Percentiles rank a stretch among this genome's conserved stretches.
Evolutionary conservation across 1,140 invertebrate species (phyloP).

Genomic region (Drosophila bifasciata): DNA sequence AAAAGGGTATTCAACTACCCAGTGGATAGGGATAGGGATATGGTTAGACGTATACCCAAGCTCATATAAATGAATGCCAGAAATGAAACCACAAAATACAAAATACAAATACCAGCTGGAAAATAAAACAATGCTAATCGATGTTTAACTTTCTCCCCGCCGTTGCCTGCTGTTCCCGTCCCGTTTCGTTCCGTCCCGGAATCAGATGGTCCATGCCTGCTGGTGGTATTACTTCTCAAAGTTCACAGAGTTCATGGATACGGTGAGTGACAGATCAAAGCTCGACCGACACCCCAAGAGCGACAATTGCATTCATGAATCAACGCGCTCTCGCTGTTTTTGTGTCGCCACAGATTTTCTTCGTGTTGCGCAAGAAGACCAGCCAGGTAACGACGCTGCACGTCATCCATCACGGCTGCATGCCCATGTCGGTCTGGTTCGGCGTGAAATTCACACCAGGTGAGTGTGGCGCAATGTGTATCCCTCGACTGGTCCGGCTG

Average conservation of each 20-base stretch:
- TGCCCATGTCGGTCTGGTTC: constrained; percentile 98
- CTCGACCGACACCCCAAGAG: background rate
- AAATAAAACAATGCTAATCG: constrained; percentile 25
- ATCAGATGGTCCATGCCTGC: constrained; percentile 94
- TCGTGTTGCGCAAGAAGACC: constrained; percentile 96
- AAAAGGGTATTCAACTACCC: background rate
- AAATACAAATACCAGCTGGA: background rate
- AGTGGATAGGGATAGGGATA: background rate
- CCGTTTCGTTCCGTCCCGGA: too few species aligned
- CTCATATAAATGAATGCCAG: constrained; percentile 15
- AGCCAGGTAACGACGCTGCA: constrained; percentile 96
- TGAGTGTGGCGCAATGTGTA: constrained; percentile 59
- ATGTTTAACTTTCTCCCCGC: constrained; percentile 24
- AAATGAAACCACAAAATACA: background rate
- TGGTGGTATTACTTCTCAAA: constrained; percentile 99
- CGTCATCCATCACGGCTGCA: constrained; percentile 97
- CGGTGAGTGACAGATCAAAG: constrained; percentile 87
- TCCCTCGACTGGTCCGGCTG: background rate
- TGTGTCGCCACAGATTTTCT: constrained; percentile 90
- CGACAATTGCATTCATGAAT: constrained; percentile 34
- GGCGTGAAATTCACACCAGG: constrained; percentile 97
- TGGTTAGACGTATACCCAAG: constrained; percentile 11
- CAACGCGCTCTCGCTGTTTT: constrained; percentile 21
- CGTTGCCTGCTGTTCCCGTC: background rate
- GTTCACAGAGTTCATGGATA: constrained; percentile 97